These are phyloP conservation scores for Candoia aspera DNA, from an alignment of 2,113 vertebrate species.

Conservation along the genomic window DNA sequence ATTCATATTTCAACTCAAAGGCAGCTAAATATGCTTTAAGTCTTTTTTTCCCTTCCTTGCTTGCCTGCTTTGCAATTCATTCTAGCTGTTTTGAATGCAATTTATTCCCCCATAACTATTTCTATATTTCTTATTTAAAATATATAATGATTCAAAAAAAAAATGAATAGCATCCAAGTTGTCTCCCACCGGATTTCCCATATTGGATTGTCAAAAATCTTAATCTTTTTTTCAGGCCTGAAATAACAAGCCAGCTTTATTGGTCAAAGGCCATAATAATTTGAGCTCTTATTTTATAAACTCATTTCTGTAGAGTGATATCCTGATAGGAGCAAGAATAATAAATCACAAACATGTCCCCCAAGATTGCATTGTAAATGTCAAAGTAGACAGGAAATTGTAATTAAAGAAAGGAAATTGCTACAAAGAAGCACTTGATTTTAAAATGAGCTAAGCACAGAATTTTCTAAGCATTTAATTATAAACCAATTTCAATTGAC, in stretches of 20 bases:
- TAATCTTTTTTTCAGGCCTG: slow-evolving; percentile 88
- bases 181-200: slow-evolving; percentile 73
- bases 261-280: slow-evolving; percentile 95
- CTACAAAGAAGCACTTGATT: slow-evolving; percentile 93
- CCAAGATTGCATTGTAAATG: slow-evolving; percentile 97
- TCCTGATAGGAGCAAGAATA: slow-evolving; percentile 91
- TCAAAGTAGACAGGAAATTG: slow-evolving; percentile 94
- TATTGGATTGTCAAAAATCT: slow-evolving; percentile 89
- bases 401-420: slow-evolving; percentile 99
- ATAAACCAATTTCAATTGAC: slow-evolving; percentile 86
- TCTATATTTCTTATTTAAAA: slow-evolving; percentile 66
- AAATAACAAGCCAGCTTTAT: slow-evolving; percentile 89
- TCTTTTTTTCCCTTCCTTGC: slow-evolving; percentile 49
- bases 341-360: slow-evolving; percentile 95
- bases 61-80: slow-evolving; percentile 58
- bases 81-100: slow-evolving; percentile 51
- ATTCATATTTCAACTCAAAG: slow-evolving; percentile 61
- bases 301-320: slow-evolving; percentile 91
- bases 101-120: slow-evolving; percentile 43
- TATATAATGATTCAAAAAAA: slow-evolving; percentile 69
- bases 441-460: slow-evolving; percentile 90
- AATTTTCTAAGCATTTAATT: slow-evolving; percentile 96
- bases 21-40: slow-evolving; percentile 57
- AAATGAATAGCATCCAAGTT: slow-evolving; percentile 73
- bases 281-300: slow-evolving; percentile 96